These are phyloP conservation scores for Lateolabrax maculatus DNA, from an alignment of 2,797 vertebrate species.

Conservation along the genomic window DNA sequence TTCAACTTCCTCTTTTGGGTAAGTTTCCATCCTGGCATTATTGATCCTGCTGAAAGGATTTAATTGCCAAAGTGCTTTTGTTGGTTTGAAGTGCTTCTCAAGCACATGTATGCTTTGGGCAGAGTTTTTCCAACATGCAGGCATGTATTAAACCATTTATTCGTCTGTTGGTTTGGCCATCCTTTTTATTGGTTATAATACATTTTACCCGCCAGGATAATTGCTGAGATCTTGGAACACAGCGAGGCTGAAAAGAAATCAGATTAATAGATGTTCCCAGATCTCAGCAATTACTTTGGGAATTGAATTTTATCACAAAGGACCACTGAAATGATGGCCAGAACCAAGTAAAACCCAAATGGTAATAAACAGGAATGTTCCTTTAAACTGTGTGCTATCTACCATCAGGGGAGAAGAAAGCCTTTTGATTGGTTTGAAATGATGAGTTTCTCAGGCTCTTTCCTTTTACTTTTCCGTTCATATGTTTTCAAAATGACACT, in stretches of 20 bases:
- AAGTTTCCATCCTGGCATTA: constrained; percentile 67
- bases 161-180: background rate
- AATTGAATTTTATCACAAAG: background rate
- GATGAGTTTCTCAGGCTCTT: background rate
- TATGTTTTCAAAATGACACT: background rate
- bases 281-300: background rate
- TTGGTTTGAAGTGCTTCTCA: constrained; percentile 1
- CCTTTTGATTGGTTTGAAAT: background rate
- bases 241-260: background rate
- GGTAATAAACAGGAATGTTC: no score
- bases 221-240: background rate
- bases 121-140: background rate
- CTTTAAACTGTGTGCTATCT: background rate
- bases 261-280: background rate
- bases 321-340: background rate
- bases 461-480: background rate
- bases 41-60: background rate
- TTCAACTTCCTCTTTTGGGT: constrained; percentile 99
- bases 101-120: background rate
- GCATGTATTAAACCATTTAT: background rate
- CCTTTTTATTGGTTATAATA: background rate
- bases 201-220: background rate
- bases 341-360: background rate
- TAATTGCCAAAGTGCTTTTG: background rate
- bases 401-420: background rate